Percentiles rank a stretch among this genome's conserved stretches.
Conservation (phyloP, 2,113 vertebrate genomes). For the Rhombomys opimus region DNA sequence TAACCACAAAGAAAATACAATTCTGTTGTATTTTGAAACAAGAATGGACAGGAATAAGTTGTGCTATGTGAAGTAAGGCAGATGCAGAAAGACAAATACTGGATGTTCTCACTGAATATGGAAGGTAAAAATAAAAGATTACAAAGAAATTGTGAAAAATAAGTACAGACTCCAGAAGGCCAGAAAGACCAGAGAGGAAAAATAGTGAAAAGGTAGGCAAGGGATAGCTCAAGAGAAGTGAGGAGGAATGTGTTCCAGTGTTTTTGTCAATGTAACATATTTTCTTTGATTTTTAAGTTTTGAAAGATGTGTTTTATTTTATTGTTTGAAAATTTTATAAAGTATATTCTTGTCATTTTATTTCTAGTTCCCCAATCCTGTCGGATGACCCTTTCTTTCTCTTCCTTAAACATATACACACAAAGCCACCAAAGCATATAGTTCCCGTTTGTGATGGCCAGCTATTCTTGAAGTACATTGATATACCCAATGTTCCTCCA, state of each 20-base stretch:
- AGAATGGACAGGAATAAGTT: background rate
- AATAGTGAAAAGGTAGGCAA: background rate
- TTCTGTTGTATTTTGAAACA: background rate
- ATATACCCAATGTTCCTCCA: background rate
- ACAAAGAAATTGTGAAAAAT: background rate
- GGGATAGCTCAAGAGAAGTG: background rate
- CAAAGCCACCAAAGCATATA: background rate
- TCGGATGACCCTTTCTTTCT: background rate
- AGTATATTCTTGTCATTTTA: background rate
- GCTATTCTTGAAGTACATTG: background rate
- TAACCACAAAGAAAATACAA: background rate
- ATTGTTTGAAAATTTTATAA: background rate
- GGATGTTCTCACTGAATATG: background rate
- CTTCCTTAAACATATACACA: background rate
- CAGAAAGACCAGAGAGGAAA: background rate
- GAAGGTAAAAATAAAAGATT: background rate
- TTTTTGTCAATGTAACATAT: background rate
- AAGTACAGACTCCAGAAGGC: background rate
- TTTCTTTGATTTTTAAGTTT: background rate
- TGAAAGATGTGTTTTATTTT: background rate
- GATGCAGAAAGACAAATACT: background rate
- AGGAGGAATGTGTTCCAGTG: rapidly evolving
- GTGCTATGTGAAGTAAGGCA: background rate
- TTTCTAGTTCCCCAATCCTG: background rate
- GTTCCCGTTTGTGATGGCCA: too few species aligned